phyloP scores from a whole-genome alignment of 2,113 vertebrate genomes.

The Mus musculus region DNA sequence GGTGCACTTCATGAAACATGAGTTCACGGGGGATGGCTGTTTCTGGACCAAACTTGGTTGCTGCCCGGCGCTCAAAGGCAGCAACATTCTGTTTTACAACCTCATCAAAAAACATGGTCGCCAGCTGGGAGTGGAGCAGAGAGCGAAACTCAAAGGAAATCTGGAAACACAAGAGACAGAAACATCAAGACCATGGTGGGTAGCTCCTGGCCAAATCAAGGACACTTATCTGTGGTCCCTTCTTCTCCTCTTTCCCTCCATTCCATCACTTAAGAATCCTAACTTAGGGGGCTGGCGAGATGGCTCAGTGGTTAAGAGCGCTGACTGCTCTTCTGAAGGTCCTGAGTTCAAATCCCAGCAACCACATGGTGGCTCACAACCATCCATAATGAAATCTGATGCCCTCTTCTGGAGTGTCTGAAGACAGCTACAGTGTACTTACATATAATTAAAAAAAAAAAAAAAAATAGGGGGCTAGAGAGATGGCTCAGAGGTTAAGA shows the following conservation, averaged over 20 bases:
- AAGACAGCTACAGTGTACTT: too few relatives aligned
- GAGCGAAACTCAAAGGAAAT: constrained; percentile 98
- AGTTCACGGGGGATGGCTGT: constrained; percentile 94
- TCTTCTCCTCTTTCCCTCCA: neutral
- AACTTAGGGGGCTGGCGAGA: neutral
- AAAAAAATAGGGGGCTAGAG: too few relatives aligned
- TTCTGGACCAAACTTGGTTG: constrained; percentile 93
- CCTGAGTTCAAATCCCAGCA: too few relatives aligned
- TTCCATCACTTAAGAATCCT: neutral
- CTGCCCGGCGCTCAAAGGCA: constrained; percentile 93
- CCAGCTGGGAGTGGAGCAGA: constrained; percentile 95
- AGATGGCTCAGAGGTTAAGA: too few relatives aligned
- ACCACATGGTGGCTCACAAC: too few relatives aligned
- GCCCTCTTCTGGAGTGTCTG: too few relatives aligned
- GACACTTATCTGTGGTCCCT: neutral
- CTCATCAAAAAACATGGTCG: constrained; percentile 96
- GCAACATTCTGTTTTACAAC: constrained; percentile 97
- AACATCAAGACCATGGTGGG: neutral
- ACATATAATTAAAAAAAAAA: too few relatives aligned
- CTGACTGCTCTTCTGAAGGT: too few relatives aligned
- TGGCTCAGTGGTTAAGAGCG: too few relatives aligned
- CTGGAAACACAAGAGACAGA: constrained; percentile 83
- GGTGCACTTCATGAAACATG: constrained; percentile 96
- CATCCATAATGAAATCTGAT: too few relatives aligned
- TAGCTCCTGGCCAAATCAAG: constrained; percentile 15